phyloP scores from a whole-genome alignment of 2,888 invertebrate genomes.

The Tromatobia lineatoria region DNA sequence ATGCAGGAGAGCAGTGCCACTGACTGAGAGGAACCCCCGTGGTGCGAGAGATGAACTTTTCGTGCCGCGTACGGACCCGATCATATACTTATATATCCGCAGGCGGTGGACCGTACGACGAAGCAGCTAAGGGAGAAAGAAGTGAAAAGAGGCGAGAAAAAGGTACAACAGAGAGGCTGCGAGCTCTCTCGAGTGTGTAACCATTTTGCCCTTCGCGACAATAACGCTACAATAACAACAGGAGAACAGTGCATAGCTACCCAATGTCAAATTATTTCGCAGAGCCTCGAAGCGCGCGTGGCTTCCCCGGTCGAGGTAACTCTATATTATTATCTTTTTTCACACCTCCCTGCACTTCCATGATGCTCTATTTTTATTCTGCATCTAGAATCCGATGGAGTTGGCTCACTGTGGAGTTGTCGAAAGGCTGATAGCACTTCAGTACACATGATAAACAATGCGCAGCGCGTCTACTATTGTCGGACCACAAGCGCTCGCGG shows the following conservation, averaged over 20 bases:
- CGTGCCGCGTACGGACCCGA: background rate
- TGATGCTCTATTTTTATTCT: slow-evolving; percentile 44
- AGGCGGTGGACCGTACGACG: slow-evolving; percentile 69
- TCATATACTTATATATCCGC: slow-evolving; percentile 24
- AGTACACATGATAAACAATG: background rate
- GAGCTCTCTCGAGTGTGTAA: slow-evolving; percentile 39
- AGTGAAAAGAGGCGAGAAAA: slow-evolving; percentile 35
- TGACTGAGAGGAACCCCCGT: slow-evolving; percentile 58
- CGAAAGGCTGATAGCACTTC: background rate
- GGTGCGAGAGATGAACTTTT: slow-evolving; percentile 61
- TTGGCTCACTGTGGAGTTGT: background rate
- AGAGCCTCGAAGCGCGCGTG: slow-evolving; percentile 52
- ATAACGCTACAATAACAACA: slow-evolving; percentile 65
- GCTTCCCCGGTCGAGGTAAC: slow-evolving; percentile 76
- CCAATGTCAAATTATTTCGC: slow-evolving; percentile 46
- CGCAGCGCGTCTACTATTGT: slow-evolving; percentile 68
- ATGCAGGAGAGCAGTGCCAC: slow-evolving; percentile 31
- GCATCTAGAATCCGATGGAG: background rate
- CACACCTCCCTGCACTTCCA: slow-evolving; percentile 83
- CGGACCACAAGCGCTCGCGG: slow-evolving; percentile 59
- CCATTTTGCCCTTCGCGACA: slow-evolving; percentile 60
- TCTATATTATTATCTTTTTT: slow-evolving; percentile 85
- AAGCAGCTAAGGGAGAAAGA: slow-evolving; percentile 51
- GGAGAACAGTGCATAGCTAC: slow-evolving; percentile 23
- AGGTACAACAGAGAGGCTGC: slow-evolving; percentile 42